Base-by-base conservation (phyloP, 2,888 invertebrate genomes). In the Heliconius cydno region DNA sequence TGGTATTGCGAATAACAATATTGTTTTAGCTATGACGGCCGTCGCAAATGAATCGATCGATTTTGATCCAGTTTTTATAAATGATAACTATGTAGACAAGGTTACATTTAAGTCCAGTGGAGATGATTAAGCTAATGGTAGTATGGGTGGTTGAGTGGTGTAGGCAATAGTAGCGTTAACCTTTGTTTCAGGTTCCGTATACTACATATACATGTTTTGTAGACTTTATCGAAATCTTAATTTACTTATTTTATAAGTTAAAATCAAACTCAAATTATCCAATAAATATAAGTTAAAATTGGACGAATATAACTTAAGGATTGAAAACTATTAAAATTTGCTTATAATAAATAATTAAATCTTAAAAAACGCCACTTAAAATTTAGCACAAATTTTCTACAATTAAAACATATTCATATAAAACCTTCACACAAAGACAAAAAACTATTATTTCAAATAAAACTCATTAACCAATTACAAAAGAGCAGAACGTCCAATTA, bases 21-120 rank as follows among this genome's bases (percentile, higher is more conserved):
- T 90, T 90, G 92, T 92, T 92, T 92, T 90, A 91, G 89, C 86
- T 83, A 85, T 86, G 88, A 86, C 86, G 88, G 88, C 84, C 86
- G 87, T 90, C 89, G 89, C 90, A 90, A 93, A 90, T 90, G 85
- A 86, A 88, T 85, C 78, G 88, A 84, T 88, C 86, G 85, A 89
- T 88, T 87, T 86, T 89, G 92, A 91, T 93, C 92, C 90, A 88
- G 88, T 91, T 94, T 90, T 28, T 73, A 60, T 34, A 19, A 73
- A 73, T 34, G 30, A 34, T 73, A n/a, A 34, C 30, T 73, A n/a
- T 57, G 1, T 34, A 41, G 41, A 74, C 83, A 84, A 84, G 83
- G 83, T 80, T 80, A 66, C 9, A 15, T 15, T 25, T 41, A 25
- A 70, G 41, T 70, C 3, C 5, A 25, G n/a, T 41, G 4, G 25